Evolutionary conservation across 2,797 vertebrate species (phyloP).

Genomic region (Pagetopsis macropterus): DNA sequence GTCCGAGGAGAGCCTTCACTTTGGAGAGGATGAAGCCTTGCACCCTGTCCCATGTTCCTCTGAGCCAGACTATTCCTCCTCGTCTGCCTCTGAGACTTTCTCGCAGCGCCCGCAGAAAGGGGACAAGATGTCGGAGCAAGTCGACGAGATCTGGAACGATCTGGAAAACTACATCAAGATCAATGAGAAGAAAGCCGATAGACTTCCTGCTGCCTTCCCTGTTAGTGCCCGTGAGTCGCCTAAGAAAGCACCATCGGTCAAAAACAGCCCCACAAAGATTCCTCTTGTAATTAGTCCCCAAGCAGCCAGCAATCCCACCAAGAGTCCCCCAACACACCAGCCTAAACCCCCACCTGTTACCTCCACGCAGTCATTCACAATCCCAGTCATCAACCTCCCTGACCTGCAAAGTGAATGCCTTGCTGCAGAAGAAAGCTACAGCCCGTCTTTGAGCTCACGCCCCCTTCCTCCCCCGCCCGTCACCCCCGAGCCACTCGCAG

Average conservation of each 20-base stretch:
- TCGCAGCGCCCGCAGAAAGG: conserved; percentile 82
- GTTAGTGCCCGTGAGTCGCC: conserved; percentile 87
- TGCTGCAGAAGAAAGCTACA: conserved; percentile 65
- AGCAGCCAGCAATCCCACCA: conserved; percentile 41
- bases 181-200: conserved; percentile 94
- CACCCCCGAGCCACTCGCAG: conserved; percentile 81
- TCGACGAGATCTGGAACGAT: conserved; percentile 98
- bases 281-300: conserved; percentile 37
- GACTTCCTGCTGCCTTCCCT: conserved; percentile 93
- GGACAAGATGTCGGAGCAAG: conserved; percentile 91
- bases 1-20: conserved; percentile 91
- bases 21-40: conserved; percentile 83
- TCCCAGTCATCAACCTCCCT: conserved; percentile 81
- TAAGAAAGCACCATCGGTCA: conserved; percentile 61
- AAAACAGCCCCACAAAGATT: conserved; percentile 64
- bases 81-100: conserved; percentile 83
- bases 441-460: conserved; percentile 37
- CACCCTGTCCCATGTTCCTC: conserved; percentile 65
- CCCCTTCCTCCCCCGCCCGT: conserved; percentile 64
- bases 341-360: conserved; percentile 52
- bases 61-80: conserved; percentile 83
- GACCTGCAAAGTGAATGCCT: conserved; percentile 64
- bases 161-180: conserved; percentile 97
- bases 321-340: conserved; percentile 60
- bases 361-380: conserved; percentile 68